Evolutionary conservation across 2,888 invertebrate species (phyloP), one percentile per base, ranked within the genome.

Genomic region (Cephus runcator): DNA sequence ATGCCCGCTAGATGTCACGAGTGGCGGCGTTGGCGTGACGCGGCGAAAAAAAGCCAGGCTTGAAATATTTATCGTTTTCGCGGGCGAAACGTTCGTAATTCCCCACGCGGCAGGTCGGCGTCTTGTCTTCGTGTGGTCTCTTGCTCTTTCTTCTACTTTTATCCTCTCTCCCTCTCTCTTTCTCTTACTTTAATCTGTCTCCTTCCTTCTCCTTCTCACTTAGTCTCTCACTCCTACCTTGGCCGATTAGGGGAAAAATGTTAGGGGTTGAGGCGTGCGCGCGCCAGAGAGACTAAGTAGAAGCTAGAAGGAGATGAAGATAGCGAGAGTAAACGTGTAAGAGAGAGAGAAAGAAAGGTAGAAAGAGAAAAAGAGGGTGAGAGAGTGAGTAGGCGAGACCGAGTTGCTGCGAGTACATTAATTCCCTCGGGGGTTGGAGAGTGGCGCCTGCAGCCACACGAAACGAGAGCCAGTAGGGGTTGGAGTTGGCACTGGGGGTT

Each of bases 381-480:
- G 76, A 56, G 56, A 69, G 15, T 34, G 75, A 31, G 30, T n/a
- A 34, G 35, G 69, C 12, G 73, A 69, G 76, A 77, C 56, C 35
- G 80, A 80, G 76, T 73, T 77, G 36, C 73, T 40, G 76, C 75
- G 69, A 76, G 77, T 71, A 71, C 71, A 71, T 71, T 71, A 71
- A 71, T 71, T 71, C 71, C 71, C 71, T 40, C 30, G 31, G 80
- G 78, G 77, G n/a, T 69, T 69, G 69, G 79, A 77, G 75, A 74
- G 77, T 69, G 78, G 69, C 79, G 56, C 76, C 79, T 78, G 82
- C 80, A 84, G 82, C 82, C 83, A 71, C 71, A 71, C 84, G 81
- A 84, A 82, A 84, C 81, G 80, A 83, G 82, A 76, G 77, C 77
- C 78, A 75, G 79, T 76, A 40, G 80, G 34, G 75, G 75, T 75